These are phyloP conservation scores for Discoglossus pictus DNA, from an alignment of 2,797 vertebrate genomes.

Conservation along the genomic window DNA sequence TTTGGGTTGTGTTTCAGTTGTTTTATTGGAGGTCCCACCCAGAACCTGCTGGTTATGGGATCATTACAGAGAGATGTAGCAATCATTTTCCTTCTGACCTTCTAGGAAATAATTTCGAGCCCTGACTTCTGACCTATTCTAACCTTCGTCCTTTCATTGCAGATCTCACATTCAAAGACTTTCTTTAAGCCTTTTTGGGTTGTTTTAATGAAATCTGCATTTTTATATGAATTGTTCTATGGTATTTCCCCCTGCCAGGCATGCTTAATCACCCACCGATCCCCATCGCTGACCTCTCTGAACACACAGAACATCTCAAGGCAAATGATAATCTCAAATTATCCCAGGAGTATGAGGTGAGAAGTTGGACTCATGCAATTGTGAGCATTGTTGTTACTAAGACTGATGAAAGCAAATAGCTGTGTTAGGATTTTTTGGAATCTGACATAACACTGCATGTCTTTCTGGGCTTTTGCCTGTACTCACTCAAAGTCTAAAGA, in stretches of 20 bases:
- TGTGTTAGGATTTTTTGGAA: background rate
- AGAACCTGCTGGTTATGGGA: conserved; percentile 53
- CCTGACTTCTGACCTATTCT: conserved; percentile 76
- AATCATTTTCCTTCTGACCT: conserved; percentile 54
- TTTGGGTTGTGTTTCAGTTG: background rate
- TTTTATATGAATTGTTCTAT: conserved; percentile 24
- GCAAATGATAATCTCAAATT: conserved; percentile 98
- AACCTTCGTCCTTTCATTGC: conserved; percentile 67
- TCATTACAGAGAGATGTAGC: conserved; percentile 54
- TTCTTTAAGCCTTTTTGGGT: conserved; percentile 32
- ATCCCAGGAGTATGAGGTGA: conserved; percentile 98
- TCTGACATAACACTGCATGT: too few species aligned
- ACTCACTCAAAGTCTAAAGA: fast-evolving
- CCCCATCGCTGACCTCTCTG: conserved; percentile 88
- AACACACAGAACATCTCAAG: conserved; percentile 95
- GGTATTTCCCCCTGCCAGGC: conserved; percentile 69
- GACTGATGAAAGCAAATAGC: too few species aligned
- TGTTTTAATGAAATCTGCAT: conserved; percentile 2
- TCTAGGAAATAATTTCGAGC: conserved; percentile 72
- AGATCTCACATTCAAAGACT: conserved; percentile 65
- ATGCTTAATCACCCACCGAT: conserved; percentile 98
- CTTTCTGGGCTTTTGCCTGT: fast-evolving
- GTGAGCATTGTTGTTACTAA: too few species aligned
- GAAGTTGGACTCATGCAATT: conserved; percentile 31
- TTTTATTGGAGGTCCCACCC: background rate